Conservation (phyloP, 2,888 invertebrate genomes). For the Girardia tigrina region DNA sequence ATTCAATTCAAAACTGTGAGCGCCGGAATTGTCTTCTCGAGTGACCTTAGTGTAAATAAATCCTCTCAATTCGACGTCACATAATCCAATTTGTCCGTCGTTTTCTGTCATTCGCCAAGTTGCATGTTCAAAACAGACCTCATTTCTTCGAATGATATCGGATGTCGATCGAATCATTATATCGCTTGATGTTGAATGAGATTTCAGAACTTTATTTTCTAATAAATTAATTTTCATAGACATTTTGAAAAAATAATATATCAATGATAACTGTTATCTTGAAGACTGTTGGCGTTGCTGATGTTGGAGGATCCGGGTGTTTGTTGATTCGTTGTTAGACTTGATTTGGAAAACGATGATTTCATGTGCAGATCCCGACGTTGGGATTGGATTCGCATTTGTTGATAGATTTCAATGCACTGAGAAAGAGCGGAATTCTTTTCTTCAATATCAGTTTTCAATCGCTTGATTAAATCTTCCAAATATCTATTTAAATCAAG, state of each 20-base stretch:
- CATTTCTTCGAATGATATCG: conserved; percentile 30
- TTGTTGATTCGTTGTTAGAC: not conserved
- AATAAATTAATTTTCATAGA: too few species aligned
- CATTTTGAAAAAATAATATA: too few species aligned
- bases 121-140: conserved; percentile 88
- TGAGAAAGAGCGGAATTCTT: conserved; percentile 28
- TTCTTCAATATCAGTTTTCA: conserved; percentile 27
- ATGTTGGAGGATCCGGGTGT: not conserved
- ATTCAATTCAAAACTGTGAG: conserved; percentile 53
- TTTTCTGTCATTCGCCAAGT: conserved; percentile 92
- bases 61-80: conserved; percentile 82
- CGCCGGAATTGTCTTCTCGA: conserved; percentile 86
- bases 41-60: conserved; percentile 88
- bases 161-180: not conserved
- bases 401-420: conserved; percentile 27
- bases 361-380: conserved; percentile 17
- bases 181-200: not conserved
- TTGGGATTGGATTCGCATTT: conserved; percentile 24
- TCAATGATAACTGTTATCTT: conserved; percentile 7
- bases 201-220: not conserved
- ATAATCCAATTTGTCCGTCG: conserved; percentile 91
- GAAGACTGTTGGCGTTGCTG: not conserved
- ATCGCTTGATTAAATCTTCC: not conserved
- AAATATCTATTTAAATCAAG: not conserved
- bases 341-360: not conserved